Evolutionary conservation across 2,113 vertebrate genomes (phyloP), one percentile per base, ranked within the genome.

Genomic region (Promerops cafer): DNA sequence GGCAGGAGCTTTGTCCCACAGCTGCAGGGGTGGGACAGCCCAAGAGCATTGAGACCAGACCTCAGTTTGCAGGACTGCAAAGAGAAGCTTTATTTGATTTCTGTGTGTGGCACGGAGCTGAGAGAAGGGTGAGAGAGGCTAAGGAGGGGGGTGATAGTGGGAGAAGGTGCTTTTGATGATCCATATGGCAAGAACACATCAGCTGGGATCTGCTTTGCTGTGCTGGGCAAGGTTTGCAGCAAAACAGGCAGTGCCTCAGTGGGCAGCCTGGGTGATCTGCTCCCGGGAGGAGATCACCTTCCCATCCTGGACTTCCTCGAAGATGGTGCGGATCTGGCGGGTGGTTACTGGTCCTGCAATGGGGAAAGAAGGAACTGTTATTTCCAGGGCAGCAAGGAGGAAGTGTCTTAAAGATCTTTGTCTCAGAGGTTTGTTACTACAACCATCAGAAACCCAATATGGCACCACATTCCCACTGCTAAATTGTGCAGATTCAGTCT

Each of bases 291-390:
- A 97, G 37, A 98, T 96, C 95, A 98, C 96, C 94, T 98, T 97
- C 93, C 98, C 97, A 0, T 98, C 98, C 96, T 98, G 97, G 3
- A 98, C 96, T 13, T 98, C 98, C 96, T 98, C 98, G 27, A 98
- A 86, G 21, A 98, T 98, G 1, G 97, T 97, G 79, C 97, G 94
- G 74, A 98, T 97, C 52, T 98, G 97, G 8, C 95, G 95, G 35
- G 93, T 98, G 17, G 97, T 98, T 35, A 84, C 75, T 4, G 97
- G 90, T 10, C 6, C 97, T 97, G 31, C 21, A 8, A 0, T 0
- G 39, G n/a, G 24, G 45, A 68, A 37, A 22, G 60, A 33, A 23
- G 39, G 64, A 63, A 9, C 31, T 0, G 0, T 90, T 68, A 85
- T 4, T 77, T 35, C 16, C 39, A 47, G 23, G n/a, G 47, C 40